Evolutionary conservation across 2,888 invertebrate species (phyloP).

Genomic region (Metalampra italica): DNA sequence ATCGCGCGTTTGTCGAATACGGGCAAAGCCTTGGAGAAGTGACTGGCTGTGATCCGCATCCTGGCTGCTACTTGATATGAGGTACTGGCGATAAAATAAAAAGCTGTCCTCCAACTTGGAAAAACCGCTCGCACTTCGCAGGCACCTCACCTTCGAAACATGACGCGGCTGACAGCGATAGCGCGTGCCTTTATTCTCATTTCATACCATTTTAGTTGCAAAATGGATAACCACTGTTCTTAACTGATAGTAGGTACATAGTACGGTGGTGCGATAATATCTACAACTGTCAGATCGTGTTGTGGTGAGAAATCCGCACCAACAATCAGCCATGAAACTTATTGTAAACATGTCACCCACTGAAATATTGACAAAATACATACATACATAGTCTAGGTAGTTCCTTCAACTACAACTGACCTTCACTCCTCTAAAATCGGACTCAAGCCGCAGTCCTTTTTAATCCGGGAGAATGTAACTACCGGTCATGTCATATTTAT

Average conservation of each 20-base stretch:
- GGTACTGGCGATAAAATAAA: background rate
- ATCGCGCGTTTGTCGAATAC: conserved; percentile 49
- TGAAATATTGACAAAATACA: no score
- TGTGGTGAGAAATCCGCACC: no score
- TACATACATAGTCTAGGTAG: no score
- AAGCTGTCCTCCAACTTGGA: background rate
- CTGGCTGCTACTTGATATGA: conserved; percentile 22
- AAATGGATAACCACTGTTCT: background rate
- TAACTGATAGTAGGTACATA: no score
- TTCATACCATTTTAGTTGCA: background rate
- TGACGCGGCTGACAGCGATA: background rate
- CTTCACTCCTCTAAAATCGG: background rate
- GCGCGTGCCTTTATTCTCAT: no score
- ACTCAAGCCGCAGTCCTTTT: conserved; percentile 18
- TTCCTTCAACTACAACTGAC: background rate
- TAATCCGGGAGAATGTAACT: conserved; percentile 7
- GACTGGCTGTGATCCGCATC: conserved; percentile 65
- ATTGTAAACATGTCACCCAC: no score
- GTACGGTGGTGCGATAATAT: no score
- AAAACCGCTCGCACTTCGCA: no score
- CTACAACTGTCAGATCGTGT: no score
- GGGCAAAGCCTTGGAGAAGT: conserved; percentile 58
- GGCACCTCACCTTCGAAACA: background rate
- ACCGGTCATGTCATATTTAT: no score
- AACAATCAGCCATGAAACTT: no score